phyloP scores from a whole-genome alignment of 30 jellyfish, hydroid and myxozoan species.

The Turritopsis rubra region DNA sequence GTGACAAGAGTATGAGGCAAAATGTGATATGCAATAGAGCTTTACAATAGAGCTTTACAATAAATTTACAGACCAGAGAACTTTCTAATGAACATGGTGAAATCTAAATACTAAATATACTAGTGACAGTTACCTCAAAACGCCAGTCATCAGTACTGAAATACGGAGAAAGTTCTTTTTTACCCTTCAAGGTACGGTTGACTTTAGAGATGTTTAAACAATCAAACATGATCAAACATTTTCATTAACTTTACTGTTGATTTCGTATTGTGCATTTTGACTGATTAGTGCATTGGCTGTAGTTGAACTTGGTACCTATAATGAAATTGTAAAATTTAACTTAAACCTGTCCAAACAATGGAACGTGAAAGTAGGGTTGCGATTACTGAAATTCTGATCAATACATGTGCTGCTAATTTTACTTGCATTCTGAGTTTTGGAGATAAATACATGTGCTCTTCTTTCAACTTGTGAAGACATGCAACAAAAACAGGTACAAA shows the following conservation, averaged over 20 bases:
- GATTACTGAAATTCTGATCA: background rate
- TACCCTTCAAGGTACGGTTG: background rate
- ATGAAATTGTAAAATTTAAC: background rate
- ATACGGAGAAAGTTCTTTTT: background rate
- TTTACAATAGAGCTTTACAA: background rate
- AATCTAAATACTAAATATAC: no score
- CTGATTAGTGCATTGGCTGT: conserved; percentile 6
- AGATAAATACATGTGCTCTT: background rate
- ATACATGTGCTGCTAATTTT: conserved; percentile 18
- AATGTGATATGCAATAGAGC: background rate
- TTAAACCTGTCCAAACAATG: background rate
- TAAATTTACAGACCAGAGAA: no score
- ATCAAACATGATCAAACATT: conserved; percentile 24
- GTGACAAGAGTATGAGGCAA: background rate
- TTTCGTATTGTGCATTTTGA: background rate
- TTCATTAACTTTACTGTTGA: conserved; percentile 7
- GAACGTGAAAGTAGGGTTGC: background rate
- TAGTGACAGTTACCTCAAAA: conserved; percentile 1
- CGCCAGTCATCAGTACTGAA: background rate
- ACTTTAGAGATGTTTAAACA: conserved; percentile 6
- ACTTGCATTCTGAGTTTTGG: conserved; percentile 12
- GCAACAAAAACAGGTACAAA: no score
- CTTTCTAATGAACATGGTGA: no score
- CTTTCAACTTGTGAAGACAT: conserved; percentile 5
- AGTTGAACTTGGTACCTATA: background rate